Evolutionary conservation across 2,113 vertebrate genomes (phyloP).

Genomic region (Corythornis cristatus): DNA sequence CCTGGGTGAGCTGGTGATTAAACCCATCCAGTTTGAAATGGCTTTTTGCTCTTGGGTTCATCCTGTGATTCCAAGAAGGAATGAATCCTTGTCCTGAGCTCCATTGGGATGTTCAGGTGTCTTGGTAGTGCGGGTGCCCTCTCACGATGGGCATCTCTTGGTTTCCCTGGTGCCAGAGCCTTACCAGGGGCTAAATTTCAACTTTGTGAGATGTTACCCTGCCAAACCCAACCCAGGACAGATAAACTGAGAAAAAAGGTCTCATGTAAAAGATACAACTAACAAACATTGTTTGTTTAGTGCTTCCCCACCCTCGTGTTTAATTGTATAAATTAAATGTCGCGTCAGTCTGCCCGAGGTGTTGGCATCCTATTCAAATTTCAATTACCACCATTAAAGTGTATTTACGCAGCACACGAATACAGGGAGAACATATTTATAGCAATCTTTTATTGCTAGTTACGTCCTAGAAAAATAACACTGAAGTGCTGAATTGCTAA

Average conservation of each 20-base stretch:
- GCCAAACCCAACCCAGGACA: not conserved
- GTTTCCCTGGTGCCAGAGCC: not conserved
- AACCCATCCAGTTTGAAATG: fast-evolving
- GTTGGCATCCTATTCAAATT: conserved; percentile 63
- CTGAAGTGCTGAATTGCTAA: conserved; percentile 52
- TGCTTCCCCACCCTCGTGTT: conserved; percentile 18
- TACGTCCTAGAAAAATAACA: conserved; percentile 61
- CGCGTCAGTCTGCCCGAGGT: conserved; percentile 61
- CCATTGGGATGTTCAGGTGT: fast-evolving
- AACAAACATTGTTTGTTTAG: conserved; percentile 52
- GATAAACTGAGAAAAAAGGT: conserved; percentile 41
- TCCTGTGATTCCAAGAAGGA: not conserved
- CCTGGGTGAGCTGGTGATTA: not conserved
- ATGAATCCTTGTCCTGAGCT: not conserved
- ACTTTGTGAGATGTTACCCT: not conserved
- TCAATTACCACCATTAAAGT: conserved; percentile 65
- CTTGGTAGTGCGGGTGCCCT: fast-evolving
- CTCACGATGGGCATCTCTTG: not conserved
- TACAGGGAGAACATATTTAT: conserved; percentile 58
- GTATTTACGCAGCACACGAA: conserved; percentile 40
- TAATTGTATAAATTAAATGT: conserved; percentile 67
- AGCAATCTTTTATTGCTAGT: conserved; percentile 59
- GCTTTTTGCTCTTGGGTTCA: not conserved
- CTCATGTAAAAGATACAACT: conserved; percentile 15
- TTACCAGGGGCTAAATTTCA: not conserved